Evolutionary conservation across 2,113 vertebrate species (phyloP).

Genomic region (Macrotis lagotis): DNA sequence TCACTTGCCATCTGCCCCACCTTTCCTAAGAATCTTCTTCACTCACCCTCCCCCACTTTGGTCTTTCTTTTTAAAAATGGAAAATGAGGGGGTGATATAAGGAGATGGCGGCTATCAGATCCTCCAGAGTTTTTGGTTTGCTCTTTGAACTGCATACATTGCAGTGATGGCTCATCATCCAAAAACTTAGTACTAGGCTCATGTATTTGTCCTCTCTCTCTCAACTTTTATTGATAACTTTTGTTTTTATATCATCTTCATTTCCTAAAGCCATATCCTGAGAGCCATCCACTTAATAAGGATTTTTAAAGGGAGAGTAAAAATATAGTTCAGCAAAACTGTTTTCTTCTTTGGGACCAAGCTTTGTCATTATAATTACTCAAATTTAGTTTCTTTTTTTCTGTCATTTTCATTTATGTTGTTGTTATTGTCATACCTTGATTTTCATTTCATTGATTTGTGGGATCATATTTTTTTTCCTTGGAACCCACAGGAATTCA

Average conservation of each 20-base stretch:
- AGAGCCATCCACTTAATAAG: background rate
- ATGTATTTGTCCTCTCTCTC: slow-evolving; percentile 46
- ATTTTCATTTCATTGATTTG: background rate
- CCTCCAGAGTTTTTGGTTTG: slow-evolving; percentile 57
- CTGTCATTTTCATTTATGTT: background rate
- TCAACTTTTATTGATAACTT: background rate
- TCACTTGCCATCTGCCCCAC: background rate
- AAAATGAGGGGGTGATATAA: slow-evolving; percentile 35
- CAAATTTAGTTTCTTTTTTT: background rate
- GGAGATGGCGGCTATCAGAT: slow-evolving; percentile 35
- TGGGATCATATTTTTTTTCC: background rate
- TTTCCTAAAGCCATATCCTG: background rate
- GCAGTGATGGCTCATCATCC: background rate
- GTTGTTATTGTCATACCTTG: background rate
- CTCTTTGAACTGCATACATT: slow-evolving; percentile 56
- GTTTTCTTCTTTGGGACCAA: background rate
- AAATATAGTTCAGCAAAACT: background rate
- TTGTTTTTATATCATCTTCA: background rate
- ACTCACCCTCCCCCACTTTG: slow-evolving; percentile 10
- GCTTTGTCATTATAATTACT: background rate
- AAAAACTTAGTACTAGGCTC: slow-evolving; percentile 25
- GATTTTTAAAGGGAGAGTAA: background rate
- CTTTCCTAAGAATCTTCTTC: background rate
- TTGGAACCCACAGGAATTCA: background rate
- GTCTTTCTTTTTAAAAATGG: slow-evolving; percentile 48